These are phyloP conservation scores for Idris sp. DNA, from an alignment of 1,140 invertebrate genomes.

Conservation along the genomic window DNA sequence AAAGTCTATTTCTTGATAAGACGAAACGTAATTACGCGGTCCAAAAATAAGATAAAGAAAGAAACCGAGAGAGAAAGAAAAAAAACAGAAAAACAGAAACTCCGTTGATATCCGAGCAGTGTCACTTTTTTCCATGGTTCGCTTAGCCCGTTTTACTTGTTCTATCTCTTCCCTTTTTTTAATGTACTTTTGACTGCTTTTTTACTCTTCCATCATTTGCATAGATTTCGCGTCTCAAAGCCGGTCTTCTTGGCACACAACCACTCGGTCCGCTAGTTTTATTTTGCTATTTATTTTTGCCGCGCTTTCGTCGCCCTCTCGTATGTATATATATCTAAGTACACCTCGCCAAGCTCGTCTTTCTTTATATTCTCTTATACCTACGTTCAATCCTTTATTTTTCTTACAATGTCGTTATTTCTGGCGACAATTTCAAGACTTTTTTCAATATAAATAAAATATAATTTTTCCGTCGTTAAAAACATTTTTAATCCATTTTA, in stretches of 20 bases:
- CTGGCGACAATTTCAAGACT: conserved; percentile 33
- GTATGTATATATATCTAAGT: conserved; percentile 13
- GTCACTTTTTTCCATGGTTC: conserved; percentile 39
- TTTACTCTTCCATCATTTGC: conserved; percentile 38
- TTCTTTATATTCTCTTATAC: conserved; percentile 41
- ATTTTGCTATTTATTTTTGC: conserved; percentile 55
- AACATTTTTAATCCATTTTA: conserved; percentile 17
- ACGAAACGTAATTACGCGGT: conserved; percentile 5
- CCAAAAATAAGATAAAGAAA: no score
- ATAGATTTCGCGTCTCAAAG: conserved; percentile 58
- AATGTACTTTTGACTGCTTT: conserved; percentile 44
- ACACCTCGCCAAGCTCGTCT: conserved; percentile 29
- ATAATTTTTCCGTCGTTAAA: conserved; percentile 24
- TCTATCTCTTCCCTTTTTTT: conserved; percentile 4
- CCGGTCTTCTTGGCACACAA: conserved; percentile 41
- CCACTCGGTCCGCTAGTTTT: conserved; percentile 38
- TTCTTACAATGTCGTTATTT: conserved; percentile 40
- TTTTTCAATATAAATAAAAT: conserved; percentile 40
- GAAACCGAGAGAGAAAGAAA: not conserved
- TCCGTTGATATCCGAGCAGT: conserved; percentile 7
- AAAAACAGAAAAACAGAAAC: not conserved
- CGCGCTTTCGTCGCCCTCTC: conserved; percentile 43
- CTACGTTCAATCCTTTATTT: conserved; percentile 43
- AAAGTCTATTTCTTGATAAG: conserved; percentile 2
- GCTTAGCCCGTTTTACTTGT: conserved; percentile 17